A percentile compares a stretch with the other conserved stretches of the same genome.
These are phyloP conservation scores for Epirrhoe alternata DNA, from an alignment of 2,888 invertebrate species.

Conservation along the genomic window DNA sequence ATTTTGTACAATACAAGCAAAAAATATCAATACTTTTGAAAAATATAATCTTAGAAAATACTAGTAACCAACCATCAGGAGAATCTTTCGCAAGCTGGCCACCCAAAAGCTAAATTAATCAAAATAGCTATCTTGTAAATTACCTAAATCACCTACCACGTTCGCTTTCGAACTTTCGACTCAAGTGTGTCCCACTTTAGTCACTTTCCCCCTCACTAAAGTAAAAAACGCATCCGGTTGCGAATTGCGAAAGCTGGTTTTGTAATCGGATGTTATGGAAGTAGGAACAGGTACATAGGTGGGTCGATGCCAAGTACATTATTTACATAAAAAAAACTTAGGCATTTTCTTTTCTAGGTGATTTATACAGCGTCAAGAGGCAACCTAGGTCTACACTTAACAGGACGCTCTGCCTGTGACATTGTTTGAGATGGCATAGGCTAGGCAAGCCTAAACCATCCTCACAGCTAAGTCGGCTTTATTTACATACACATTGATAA, in stretches of 20 bases:
- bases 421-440: too few relatives aligned
- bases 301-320: not conserved
- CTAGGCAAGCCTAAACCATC: too few relatives aligned
- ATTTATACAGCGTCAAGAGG: too few relatives aligned
- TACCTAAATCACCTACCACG: slow-evolving; percentile 47
- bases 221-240: slow-evolving; percentile 70
- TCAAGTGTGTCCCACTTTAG: slow-evolving; percentile 49
- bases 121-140: slow-evolving; percentile 39
- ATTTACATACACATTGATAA: too few relatives aligned
- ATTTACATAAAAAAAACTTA: too few relatives aligned
- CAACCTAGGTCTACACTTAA: too few relatives aligned
- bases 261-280: slow-evolving; percentile 36
- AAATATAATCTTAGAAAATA: too few relatives aligned
- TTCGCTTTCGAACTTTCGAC: slow-evolving; percentile 72
- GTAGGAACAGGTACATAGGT: slow-evolving; percentile 21
- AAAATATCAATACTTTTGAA: too few relatives aligned
- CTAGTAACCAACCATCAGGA: not conserved
- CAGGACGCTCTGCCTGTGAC: too few relatives aligned
- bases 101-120: slow-evolving; percentile 37
- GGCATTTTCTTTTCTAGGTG: too few relatives aligned
- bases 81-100: slow-evolving; percentile 12
- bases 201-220: slow-evolving; percentile 64
- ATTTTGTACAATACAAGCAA: too few relatives aligned
- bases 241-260: slow-evolving; percentile 39
- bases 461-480: too few relatives aligned